Base-by-base conservation (phyloP, 2,113 vertebrate genomes). In the Eretmochelys imbricata region DNA sequence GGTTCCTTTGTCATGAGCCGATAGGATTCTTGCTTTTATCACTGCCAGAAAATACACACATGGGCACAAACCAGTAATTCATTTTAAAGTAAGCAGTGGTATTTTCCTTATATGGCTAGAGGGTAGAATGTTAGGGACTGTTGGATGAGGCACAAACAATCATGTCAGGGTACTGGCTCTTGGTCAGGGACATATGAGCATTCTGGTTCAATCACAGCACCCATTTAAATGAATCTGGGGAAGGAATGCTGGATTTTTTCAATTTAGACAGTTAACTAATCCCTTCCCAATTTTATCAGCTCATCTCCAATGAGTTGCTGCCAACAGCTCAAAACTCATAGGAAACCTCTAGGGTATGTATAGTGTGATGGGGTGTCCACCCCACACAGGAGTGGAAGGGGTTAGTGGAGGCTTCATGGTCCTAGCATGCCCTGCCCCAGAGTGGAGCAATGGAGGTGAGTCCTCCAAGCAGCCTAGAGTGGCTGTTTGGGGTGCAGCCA, bases 1-100 rank as follows among this genome's bases (percentile, higher is more conserved):
- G 31, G 98, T 99, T 81, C 99, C 99, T 97, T 99, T 99, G 98
- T 99, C 99, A 27, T 99, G 98, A 87, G 99, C 99, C 5, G 99
- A 99, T 62, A 99, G 96, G 86, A 99, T 99, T 55, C 98, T 99
- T 93, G 98, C 99, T 94, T 99, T 99, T 96, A 99, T 99, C 93
- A 99, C 99, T 99, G 95, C 78, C 86, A 90, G 49, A 87, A 93
- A 93, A 54, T 38, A 91, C 3, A 80, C 69, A 75, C 2, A 48
- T 65, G 3, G 49, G 76, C 22, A 91, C 10, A 84, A 4, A 46
- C 5, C 85, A 93, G 42, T 51, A 89, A n/a, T 78, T 2, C 59
- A 89, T 90, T 96, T 86, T 31, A 82, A 79, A 50, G 59, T 27
- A 0, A 82, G 31, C 11, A 4, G 24, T 38, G 14, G 24, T 27